Percentiles rank a stretch among this genome's conserved stretches.
phyloP scores from a whole-genome alignment of 2,113 vertebrate genomes.

The Bujurquina vittata region DNA sequence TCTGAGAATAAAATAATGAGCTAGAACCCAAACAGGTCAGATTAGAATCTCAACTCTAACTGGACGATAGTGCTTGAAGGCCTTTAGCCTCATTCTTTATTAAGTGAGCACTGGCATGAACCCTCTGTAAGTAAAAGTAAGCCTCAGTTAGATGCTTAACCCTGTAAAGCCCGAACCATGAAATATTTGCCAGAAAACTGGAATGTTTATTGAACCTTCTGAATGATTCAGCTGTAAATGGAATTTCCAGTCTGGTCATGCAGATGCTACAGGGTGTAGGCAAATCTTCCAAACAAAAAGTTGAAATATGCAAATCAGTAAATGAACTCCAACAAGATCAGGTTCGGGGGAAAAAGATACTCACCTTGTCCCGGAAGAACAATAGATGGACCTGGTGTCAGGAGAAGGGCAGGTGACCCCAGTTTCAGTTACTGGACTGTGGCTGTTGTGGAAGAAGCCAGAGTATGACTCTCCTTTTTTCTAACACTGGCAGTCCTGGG shows the following conservation, averaged over 20 bases:
- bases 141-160: slow-evolving; percentile 6
- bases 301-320: slow-evolving; percentile 17
- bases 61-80: too few species aligned
- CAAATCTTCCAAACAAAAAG: slow-evolving; percentile 3
- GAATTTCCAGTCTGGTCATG: not conserved
- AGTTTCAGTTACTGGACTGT: slow-evolving; percentile 83
- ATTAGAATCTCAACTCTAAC: too few species aligned
- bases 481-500: slow-evolving; percentile 85
- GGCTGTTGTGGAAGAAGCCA: slow-evolving; percentile 86
- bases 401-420: slow-evolving; percentile 91
- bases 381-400: slow-evolving; percentile 79
- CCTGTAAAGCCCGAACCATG: not conserved
- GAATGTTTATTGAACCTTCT: not conserved
- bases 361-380: slow-evolving; percentile 87
- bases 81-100: not conserved
- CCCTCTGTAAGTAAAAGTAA: slow-evolving; percentile 13
- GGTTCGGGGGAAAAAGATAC: slow-evolving; percentile 11
- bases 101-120: slow-evolving; percentile 1
- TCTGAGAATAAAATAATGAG: too few species aligned
- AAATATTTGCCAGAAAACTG: not conserved
- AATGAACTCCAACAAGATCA: not conserved
- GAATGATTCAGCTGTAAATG: slow-evolving; percentile 7
- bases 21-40: too few species aligned
- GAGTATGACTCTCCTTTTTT: slow-evolving; percentile 85
- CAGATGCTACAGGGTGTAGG: not conserved